Evolutionary conservation across 2,113 vertebrate species (phyloP).

Genomic region (Patagioenas fasciata): DNA sequence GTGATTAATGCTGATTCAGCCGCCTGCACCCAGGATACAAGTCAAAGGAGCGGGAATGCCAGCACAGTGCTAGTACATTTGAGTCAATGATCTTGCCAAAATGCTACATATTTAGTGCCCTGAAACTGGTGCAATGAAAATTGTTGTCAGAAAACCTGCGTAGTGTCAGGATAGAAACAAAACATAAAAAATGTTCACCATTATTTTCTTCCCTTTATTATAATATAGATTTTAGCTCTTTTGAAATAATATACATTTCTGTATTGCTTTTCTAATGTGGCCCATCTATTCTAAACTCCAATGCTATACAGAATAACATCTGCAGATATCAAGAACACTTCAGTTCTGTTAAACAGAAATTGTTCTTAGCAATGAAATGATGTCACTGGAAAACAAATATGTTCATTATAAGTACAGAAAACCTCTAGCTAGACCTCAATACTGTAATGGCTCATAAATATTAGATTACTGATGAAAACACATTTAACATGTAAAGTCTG

Average conservation of each 20-base stretch:
- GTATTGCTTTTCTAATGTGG: not conserved
- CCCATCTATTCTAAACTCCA: not conserved
- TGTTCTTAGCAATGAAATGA: constrained; percentile 1
- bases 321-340: not conserved
- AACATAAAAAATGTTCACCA: not conserved
- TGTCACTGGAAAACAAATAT: constrained; percentile 11
- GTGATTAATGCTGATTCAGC: constrained; percentile 8
- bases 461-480: constrained; percentile 4
- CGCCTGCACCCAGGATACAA: not conserved
- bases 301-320: not conserved
- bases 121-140: not conserved
- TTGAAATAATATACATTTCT: not conserved
- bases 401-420: not conserved
- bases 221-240: not conserved
- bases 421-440: not conserved
- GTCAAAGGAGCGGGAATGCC: not conserved
- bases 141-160: not conserved
- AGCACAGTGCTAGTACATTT: not conserved
- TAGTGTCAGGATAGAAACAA: not conserved
- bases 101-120: not conserved
- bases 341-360: not conserved
- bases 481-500: not conserved
- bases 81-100: not conserved
- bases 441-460: not conserved
- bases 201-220: not conserved